Evolutionary conservation across 2,113 vertebrate species (phyloP), one percentile per base, ranked within the genome.

Genomic region (Salvelinus fontinalis): DNA sequence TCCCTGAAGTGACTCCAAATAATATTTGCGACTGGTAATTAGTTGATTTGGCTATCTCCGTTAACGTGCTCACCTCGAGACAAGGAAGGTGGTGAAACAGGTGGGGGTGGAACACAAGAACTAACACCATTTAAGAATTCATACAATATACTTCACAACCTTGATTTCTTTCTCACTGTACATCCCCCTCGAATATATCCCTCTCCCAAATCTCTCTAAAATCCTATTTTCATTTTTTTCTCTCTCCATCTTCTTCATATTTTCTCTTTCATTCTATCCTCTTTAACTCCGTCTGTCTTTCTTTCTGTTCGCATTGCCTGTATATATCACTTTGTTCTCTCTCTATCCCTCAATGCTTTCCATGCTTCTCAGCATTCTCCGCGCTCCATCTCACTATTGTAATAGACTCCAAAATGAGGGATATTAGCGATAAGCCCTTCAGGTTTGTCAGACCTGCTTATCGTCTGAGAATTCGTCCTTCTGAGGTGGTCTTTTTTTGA

Each of bases 341-440:
- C 29, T 70, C 60, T 49, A 7, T 29, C 9, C 68, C 8, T 27
- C 26, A 81, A 67, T 71, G 39, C 51, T 14, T 60, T 60, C 69
- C 59, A 31, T 44, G 13, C 78, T 81, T 67, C 67, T 89, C 72
- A 74, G 72, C 69, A 86, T 87, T 84, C 80, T n/a, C 65, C 31
- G 74, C 77, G 48, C 70, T 48, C 72, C 71, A 12, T 76, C 72
- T 73, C 72, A 70, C 51, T 78, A 71, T 82, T 80, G 79, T 85
- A 86, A 90, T 73, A 73, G 84, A 87, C 83, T 91, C 79, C 82
- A 77, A 87, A 89, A 89, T 88, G 80, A 88, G 78, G 73, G 79
- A 84, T 89, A 88, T 91, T 81, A 79, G 83, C 12, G 83, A 86
- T 82, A 85, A 87, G 85, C 81, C 84, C 85, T 83, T 88, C 82